Conservation (phyloP, 2,113 vertebrate species). For the Brachyistius frenatus region DNA sequence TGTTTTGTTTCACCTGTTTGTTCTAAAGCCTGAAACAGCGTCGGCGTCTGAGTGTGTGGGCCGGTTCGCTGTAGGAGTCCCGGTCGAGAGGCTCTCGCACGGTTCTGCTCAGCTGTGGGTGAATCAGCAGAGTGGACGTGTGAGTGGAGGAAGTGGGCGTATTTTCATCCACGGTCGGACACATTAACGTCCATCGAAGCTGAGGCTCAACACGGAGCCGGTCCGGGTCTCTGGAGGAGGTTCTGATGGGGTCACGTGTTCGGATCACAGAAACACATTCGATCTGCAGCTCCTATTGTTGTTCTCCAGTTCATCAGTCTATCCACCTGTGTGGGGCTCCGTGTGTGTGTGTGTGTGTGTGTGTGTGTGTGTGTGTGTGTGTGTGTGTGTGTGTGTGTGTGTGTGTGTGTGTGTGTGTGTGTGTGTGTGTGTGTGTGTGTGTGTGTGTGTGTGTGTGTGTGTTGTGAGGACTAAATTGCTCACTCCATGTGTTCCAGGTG, state of each 20-base stretch:
- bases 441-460: not conserved
- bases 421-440: not conserved
- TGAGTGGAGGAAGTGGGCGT: constrained; percentile 61
- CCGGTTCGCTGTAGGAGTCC: constrained; percentile 46
- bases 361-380: constrained; percentile 23
- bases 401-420: not conserved
- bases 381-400: too few species aligned
- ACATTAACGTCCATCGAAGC: constrained; percentile 18
- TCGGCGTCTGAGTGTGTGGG: constrained; percentile 61
- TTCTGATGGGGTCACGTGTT: constrained; percentile 10
- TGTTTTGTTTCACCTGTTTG: constrained; percentile 28
- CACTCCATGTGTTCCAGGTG: constrained; percentile 36
- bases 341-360: not conserved
- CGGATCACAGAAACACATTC: too few species aligned
- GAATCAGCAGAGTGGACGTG: constrained; percentile 37
- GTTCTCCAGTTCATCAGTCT: constrained; percentile 27
- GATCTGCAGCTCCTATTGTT: constrained; percentile 44
- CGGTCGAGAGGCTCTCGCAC: constrained; percentile 73
- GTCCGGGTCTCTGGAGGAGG: constrained; percentile 3
- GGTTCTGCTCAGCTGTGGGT: constrained; percentile 70
- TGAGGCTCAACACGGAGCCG: not conserved
- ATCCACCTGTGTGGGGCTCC: constrained; percentile 9
- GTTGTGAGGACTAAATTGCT: constrained; percentile 29
- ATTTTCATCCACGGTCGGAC: constrained; percentile 42
- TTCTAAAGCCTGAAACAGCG: constrained; percentile 57